These are phyloP conservation scores for Schizaphis graminum DNA, from an alignment of 2,888 invertebrate genomes.

Conservation along the genomic window DNA sequence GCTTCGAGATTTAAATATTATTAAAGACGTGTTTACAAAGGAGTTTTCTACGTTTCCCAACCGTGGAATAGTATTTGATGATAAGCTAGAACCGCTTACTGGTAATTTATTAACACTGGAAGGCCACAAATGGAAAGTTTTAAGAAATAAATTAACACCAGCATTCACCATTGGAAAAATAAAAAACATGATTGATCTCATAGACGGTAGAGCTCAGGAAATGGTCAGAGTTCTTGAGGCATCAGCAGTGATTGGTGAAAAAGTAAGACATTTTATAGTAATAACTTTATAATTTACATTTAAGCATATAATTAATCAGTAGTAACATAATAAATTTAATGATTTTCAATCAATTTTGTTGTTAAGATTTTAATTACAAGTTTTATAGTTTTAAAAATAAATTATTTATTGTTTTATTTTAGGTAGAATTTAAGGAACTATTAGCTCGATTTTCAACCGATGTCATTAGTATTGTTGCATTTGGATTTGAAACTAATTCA, in stretches of 20 bases:
- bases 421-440: constrained; percentile 71
- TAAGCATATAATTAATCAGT: neutral
- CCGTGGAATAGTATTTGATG: constrained; percentile 71
- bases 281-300: neutral
- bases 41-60: constrained; percentile 73
- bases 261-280: constrained; percentile 17
- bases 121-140: constrained; percentile 74
- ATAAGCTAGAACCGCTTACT: constrained; percentile 70
- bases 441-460: constrained; percentile 73
- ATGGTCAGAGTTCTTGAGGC: constrained; percentile 67
- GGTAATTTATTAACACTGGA: constrained; percentile 72
- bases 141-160: constrained; percentile 74
- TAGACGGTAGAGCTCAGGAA: constrained; percentile 71
- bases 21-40: constrained; percentile 72
- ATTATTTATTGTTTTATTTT: constrained; percentile 47
- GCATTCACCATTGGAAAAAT: constrained; percentile 75
- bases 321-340: neutral
- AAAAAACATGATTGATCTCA: constrained; percentile 73
- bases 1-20: constrained; percentile 72
- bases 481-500: constrained; percentile 73
- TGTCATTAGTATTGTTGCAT: constrained; percentile 73
- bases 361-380: neutral
- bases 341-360: neutral
- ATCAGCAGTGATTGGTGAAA: constrained; percentile 19
- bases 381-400: neutral